A percentile compares a stretch with the other conserved stretches of the same genome.
Evolutionary conservation across 1,140 invertebrate species (phyloP).

Genomic region (Hydropsyche tenuis): DNA sequence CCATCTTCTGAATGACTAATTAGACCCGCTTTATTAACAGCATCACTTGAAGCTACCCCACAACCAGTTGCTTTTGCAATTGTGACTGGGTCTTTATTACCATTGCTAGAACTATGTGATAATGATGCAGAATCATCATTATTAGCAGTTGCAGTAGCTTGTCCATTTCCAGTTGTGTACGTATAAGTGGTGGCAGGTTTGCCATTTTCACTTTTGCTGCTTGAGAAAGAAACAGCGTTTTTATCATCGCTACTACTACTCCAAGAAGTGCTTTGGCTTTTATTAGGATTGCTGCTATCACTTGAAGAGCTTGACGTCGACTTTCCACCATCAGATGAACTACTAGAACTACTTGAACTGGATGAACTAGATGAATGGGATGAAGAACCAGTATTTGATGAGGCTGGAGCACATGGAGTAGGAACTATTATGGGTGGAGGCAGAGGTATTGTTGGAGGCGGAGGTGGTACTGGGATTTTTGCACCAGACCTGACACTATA

Average conservation of each 20-base stretch:
- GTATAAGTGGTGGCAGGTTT: slow-evolving; percentile 15
- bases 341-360: background rate
- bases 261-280: slow-evolving; percentile 7
- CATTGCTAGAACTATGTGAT: slow-evolving; percentile 35
- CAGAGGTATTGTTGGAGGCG: background rate
- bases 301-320: background rate
- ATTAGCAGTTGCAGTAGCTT: slow-evolving; percentile 17
- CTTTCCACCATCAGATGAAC: background rate
- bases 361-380: background rate
- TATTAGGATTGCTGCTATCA: background rate
- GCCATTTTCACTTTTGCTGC: slow-evolving; percentile 12
- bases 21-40: slow-evolving; percentile 36
- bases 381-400: background rate
- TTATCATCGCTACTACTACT: slow-evolving; percentile 7
- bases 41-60: slow-evolving; percentile 31
- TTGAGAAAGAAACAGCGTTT: background rate
- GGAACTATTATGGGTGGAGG: background rate
- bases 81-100: slow-evolving; percentile 34
- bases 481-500: background rate
- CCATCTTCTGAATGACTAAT: slow-evolving; percentile 35
- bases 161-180: slow-evolving; percentile 32
- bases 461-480: background rate
- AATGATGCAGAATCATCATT: background rate
- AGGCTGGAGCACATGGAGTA: background rate
- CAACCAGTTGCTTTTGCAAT: slow-evolving; percentile 32